Evolutionary conservation across 2,797 vertebrate species (phyloP).

Genomic region (Halcyon smyrnensis): DNA sequence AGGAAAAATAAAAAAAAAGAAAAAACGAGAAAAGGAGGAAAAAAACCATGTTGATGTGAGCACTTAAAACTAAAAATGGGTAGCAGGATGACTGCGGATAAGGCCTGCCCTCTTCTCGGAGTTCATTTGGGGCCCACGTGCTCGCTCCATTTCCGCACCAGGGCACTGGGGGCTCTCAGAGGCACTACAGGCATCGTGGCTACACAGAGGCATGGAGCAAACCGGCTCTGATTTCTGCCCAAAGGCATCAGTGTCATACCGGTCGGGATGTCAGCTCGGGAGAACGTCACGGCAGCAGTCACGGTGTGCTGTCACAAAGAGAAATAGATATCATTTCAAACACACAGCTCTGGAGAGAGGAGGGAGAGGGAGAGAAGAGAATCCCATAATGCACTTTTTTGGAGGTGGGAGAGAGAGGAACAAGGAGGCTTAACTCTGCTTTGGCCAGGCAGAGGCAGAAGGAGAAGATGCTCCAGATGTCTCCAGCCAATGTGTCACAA

Average conservation of each 20-base stretch:
- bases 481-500: background rate
- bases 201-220: slow-evolving; percentile 75
- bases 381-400: slow-evolving; percentile 47
- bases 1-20: background rate
- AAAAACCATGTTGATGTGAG: accelerated
- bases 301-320: slow-evolving; percentile 88
- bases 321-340: slow-evolving; percentile 94
- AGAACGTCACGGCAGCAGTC: slow-evolving; percentile 84
- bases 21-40: background rate
- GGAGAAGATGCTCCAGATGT: background rate
- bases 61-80: background rate
- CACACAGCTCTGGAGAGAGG: slow-evolving; percentile 61
- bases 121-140: slow-evolving; percentile 25
- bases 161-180: slow-evolving; percentile 8
- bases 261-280: slow-evolving; percentile 83
- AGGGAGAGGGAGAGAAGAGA: slow-evolving; percentile 48
- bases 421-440: slow-evolving; percentile 36
- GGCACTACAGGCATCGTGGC: slow-evolving; percentile 55
- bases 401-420: background rate
- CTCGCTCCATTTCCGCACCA: slow-evolving; percentile 36
- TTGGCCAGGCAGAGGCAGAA: background rate
- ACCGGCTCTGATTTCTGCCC: slow-evolving; percentile 92
- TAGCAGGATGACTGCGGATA: background rate
- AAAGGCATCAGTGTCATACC: slow-evolving; percentile 90
- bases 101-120: background rate